Evolutionary conservation across 2,888 invertebrate species (phyloP), one percentile per base, ranked within the genome.

Genomic region (Agriopis leucophaearia): DNA sequence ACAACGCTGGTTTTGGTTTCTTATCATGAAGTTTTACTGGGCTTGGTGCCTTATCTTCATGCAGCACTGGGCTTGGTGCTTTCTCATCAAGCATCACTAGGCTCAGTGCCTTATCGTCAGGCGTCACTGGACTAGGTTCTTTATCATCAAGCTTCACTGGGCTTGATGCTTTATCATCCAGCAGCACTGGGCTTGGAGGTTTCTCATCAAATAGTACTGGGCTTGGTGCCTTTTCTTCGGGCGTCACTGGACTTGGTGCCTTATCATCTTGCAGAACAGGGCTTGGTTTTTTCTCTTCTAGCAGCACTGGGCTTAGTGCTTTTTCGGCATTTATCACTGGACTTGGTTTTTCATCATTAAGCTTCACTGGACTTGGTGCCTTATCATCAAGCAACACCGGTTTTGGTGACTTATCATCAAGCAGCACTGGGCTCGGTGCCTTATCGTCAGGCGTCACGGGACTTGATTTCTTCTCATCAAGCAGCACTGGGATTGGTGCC

Each of bases 131-230:
- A 12, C 70, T 75, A 0, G 69, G 59, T n/a, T 13, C 56, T 73
- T n/a, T n/a, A n/a, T n/a, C n/a, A 45, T 45, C 44, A 0, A 7
- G n/a, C 15, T 18, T 59, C 0, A 50, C 13, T 0, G 64, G 66
- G 13, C 70, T 75, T 0, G 69, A 58, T n/a, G 15, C 56, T 73
- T 61, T 36, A 0, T 74, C 74, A 0, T 55, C 58, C 0, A 50
- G 57, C 27, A 57, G 13, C 13, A 12, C 60, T 3, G 64, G 57
- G 8, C 60, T 73, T 0, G 50, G 40, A 0, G 16, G 15, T 8
- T 69, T 70, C 1, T 64, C 38, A 38, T 73, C 69, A 1, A 16
- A 35, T n/a, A n/a, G n/a, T n/a, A n/a, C n/a, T n/a, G n/a, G n/a
- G n/a, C n/a, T n/a, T n/a, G n/a, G n/a, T n/a, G n/a, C n/a, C n/a